Base-by-base conservation (phyloP, 2,888 invertebrate species). In the Ochlodes sylvanus region DNA sequence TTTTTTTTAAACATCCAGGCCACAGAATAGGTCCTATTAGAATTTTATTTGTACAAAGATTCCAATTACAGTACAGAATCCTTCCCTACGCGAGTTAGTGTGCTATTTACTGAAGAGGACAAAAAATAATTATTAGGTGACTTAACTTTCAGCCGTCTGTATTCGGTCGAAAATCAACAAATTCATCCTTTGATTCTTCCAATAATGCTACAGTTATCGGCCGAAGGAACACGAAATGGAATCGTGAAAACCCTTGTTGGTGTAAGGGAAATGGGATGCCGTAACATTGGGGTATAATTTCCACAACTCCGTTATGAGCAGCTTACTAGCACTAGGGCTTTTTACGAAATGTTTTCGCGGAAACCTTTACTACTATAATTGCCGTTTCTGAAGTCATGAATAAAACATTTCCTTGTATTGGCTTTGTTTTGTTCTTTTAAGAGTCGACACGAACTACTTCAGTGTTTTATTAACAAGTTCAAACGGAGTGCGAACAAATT, bases 391-490 rank as follows among this genome's bases (percentile, higher is more conserved):
- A 81, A 72, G 6, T 47, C 75, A 85, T 89, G 89, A 89, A 89
- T 89, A 89, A 89, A 88, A 89, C 86, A 89, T 89, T 80, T 84
- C 85, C 85, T 83, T 85, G 83, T 10, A 83, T 85, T 85, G 81
- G 75, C 83, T 77, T 82, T 42, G 27, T 44, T 58, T 44, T 81
- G 82, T 86, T 87, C 81, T 84, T 19, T 50, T 50, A 19, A 19
- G 7, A 19, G 19, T n/a, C 14, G 27, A 54, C 54, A 1, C 7
- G n/a, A 32, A 54, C n/a, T 32, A 27, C 1, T 54, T 54, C n/a
- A n/a, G 52, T 54, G 21, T 52, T 52, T 21, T 52, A 52, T n/a
- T 54, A 54, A 27, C n/a, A 12, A 12, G 12, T 21, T 14, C 47
- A 47, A 52, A 52, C 12, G 52, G 14, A 38, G 38, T 21, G n/a